Percentiles rank a stretch among this genome's conserved stretches.
Evolutionary conservation across 2,888 invertebrate species (phyloP).

Genomic region (Cloeon dipterum): DNA sequence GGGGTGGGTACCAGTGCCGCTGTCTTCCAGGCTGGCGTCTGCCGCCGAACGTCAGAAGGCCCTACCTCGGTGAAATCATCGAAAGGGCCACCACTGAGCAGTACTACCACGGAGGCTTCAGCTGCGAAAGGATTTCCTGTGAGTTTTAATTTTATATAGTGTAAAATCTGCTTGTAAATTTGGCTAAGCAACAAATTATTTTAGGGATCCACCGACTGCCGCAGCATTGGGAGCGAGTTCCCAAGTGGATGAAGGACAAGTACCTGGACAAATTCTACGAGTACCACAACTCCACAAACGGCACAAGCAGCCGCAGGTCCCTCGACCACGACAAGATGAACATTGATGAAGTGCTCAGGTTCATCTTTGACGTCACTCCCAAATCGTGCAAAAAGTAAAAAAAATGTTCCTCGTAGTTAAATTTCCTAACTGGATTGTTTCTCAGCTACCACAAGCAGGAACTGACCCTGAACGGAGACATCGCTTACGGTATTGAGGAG

Average conservation of each 20-base stretch:
- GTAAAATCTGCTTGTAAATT: not conserved
- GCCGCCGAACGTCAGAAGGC: slow-evolving; percentile 67
- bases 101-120: slow-evolving; percentile 70
- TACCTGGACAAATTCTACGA: slow-evolving; percentile 50
- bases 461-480: slow-evolving; percentile 61
- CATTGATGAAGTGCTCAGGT: slow-evolving; percentile 53
- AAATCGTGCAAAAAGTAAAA: slow-evolving; percentile 33
- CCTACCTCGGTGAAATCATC: slow-evolving; percentile 80
- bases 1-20: slow-evolving; percentile 88
- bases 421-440: not conserved
- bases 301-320: slow-evolving; percentile 38
- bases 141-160: slow-evolving; percentile 18
- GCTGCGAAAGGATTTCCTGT: slow-evolving; percentile 83
- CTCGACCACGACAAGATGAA: slow-evolving; percentile 43
- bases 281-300: slow-evolving; percentile 38
- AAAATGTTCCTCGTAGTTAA: slow-evolving; percentile 1
- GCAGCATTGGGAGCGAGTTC: slow-evolving; percentile 56
- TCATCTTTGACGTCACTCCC: slow-evolving; percentile 43
- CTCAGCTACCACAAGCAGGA: slow-evolving; percentile 42
- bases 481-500: slow-evolving; percentile 62
- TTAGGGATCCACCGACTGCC: slow-evolving; percentile 70
- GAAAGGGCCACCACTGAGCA: slow-evolving; percentile 83
- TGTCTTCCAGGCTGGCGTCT: slow-evolving; percentile 75
- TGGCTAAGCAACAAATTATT: slow-evolving; percentile 7
- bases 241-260: slow-evolving; percentile 41